phyloP scores from a whole-genome alignment of 2,113 vertebrate genomes.

The Ictalurus punctatus region DNA sequence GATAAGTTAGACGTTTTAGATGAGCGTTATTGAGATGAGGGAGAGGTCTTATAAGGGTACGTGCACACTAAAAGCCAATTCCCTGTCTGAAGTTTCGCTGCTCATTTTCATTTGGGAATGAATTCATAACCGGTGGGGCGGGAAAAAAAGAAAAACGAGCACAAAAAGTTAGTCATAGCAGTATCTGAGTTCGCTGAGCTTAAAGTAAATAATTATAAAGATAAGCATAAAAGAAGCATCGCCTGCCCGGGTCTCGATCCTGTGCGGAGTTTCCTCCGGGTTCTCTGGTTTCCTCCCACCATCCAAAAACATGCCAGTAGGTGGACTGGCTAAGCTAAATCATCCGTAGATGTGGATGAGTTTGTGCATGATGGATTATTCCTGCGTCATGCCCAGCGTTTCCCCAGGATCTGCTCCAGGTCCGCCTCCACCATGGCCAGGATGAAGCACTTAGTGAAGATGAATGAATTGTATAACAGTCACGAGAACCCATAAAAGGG shows the following conservation, averaged over 20 bases:
- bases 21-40: neutral
- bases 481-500: too few species aligned
- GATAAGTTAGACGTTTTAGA: neutral
- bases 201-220: neutral
- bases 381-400: neutral
- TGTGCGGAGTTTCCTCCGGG: neutral
- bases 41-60: neutral
- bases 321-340: neutral
- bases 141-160: too few species aligned
- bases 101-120: neutral
- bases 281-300: neutral
- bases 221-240: neutral
- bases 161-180: neutral
- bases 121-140: too few species aligned
- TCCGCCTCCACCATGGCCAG: too few species aligned
- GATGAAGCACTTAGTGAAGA: too few species aligned
- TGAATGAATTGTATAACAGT: too few species aligned
- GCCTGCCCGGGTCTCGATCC: neutral
- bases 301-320: neutral
- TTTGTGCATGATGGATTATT: neutral
- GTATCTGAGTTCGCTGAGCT: neutral
- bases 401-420: neutral
- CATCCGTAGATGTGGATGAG: neutral
- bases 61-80: neutral
- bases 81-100: neutral